Percentiles rank a stretch among this genome's conserved stretches.
These are phyloP conservation scores for Neomorphus geoffroyi DNA, from an alignment of 2,797 vertebrate species.

Conservation along the genomic window DNA sequence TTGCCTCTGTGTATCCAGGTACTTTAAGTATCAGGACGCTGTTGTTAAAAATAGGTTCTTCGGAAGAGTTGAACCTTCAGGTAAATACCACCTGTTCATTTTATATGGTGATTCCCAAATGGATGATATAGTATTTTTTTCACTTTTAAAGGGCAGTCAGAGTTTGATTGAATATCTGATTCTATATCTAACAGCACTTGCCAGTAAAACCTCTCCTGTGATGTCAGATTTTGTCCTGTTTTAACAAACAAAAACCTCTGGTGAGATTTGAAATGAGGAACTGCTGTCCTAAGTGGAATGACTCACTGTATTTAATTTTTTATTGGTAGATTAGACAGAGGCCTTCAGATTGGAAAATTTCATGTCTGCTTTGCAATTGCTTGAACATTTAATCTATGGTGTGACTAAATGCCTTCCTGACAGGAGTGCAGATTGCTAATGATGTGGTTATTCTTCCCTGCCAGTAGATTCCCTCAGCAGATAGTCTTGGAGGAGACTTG, in stretches of 20 bases:
- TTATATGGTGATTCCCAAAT: background rate
- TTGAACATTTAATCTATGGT: background rate
- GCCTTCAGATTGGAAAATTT: background rate
- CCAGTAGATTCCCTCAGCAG: background rate
- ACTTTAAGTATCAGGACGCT: background rate
- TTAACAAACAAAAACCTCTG: background rate
- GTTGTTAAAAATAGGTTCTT: background rate
- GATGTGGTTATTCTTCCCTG: background rate
- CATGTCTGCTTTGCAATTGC: background rate
- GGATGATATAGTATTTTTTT: background rate
- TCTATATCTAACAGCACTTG: background rate
- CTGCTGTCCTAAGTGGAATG: background rate
- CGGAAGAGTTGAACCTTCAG: background rate
- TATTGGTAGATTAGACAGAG: background rate
- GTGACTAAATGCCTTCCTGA: conserved; percentile 6
- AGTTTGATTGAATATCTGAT: background rate
- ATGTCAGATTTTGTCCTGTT: background rate
- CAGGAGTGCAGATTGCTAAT: background rate
- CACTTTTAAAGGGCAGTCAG: background rate
- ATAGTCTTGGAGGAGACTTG: background rate
- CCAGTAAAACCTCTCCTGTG: background rate
- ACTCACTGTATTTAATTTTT: background rate
- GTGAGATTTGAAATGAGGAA: background rate
- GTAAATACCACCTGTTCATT: background rate
- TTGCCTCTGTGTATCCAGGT: background rate